phyloP scores from a whole-genome alignment of 2,113 vertebrate species.

The Oryzias melastigma region DNA sequence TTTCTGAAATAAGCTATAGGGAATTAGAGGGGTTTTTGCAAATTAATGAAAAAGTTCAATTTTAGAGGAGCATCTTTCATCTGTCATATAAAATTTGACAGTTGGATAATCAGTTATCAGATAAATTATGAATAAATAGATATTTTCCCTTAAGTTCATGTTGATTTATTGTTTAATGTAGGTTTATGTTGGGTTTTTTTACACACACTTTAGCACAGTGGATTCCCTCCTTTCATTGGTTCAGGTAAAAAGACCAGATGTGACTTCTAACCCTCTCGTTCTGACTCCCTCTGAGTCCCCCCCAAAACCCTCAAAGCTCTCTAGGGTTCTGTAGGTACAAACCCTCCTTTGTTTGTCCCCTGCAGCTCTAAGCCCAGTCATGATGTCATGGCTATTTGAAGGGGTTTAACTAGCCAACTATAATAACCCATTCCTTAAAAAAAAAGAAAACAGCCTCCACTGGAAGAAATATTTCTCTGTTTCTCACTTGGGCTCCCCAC shows the following conservation, averaged over 20 bases:
- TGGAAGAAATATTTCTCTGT: conserved; percentile 78
- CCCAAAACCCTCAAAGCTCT: conserved; percentile 61
- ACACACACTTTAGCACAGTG: conserved; percentile 49
- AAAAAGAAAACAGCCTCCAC: conserved; percentile 61
- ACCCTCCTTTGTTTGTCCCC: conserved; percentile 77
- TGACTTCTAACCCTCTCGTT: conserved; percentile 68
- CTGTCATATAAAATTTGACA: conserved; percentile 1
- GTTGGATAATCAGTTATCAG: no score
- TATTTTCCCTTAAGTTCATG: conserved; percentile 13
- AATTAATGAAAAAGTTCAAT: conserved; percentile 13
- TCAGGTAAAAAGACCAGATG: conserved; percentile 75
- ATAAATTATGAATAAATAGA: background rate
- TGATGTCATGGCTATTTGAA: conserved; percentile 79
- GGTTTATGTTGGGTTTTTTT: conserved; percentile 28
- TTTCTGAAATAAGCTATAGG: conserved; percentile 38
- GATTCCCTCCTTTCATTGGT: conserved; percentile 61
- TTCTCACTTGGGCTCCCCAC: conserved; percentile 68
- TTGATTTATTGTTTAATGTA: conserved; percentile 20
- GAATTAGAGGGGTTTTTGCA: conserved; percentile 28
- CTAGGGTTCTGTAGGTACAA: conserved; percentile 71
- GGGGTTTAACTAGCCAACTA: conserved; percentile 77
- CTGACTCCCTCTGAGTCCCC: conserved; percentile 55
- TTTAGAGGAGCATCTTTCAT: conserved; percentile 6
- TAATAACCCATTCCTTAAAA: conserved; percentile 78
- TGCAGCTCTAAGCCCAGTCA: conserved; percentile 66